Conservation (phyloP, 2,113 vertebrate species). For the Etheostoma spectabile region DNA sequence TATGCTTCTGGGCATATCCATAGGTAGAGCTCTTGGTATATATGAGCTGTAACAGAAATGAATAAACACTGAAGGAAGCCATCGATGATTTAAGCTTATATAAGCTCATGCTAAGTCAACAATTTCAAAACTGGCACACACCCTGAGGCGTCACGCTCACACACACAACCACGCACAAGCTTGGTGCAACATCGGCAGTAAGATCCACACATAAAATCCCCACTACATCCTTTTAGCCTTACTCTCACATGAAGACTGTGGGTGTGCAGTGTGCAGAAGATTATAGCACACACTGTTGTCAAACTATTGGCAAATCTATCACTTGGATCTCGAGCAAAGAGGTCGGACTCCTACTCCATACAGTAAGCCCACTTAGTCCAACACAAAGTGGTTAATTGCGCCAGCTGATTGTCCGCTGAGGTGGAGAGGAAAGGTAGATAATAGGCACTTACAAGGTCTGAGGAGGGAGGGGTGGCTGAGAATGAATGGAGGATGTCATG, state of each 20-base stretch:
- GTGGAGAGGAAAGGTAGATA: slow-evolving; percentile 42
- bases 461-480: slow-evolving; percentile 46
- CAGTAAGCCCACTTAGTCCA: slow-evolving; percentile 49
- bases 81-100: slow-evolving; percentile 28
- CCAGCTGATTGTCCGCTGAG: slow-evolving; percentile 37
- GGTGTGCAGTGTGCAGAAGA: slow-evolving; percentile 5
- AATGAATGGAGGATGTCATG: slow-evolving; percentile 51
- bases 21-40: slow-evolving; percentile 6
- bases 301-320: slow-evolving; percentile 49
- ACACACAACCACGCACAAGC: slow-evolving; percentile 6
- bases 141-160: neutral
- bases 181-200: neutral
- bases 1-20: slow-evolving; percentile 16
- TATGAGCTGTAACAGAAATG: slow-evolving; percentile 33
- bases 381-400: slow-evolving; percentile 59
- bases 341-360: slow-evolving; percentile 11
- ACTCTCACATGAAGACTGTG: slow-evolving; percentile 6
- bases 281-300: slow-evolving; percentile 38
- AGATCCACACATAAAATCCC: neutral
- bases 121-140: slow-evolving; percentile 27
- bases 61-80: slow-evolving; percentile 29
- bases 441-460: slow-evolving; percentile 51
- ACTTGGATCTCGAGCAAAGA: slow-evolving; percentile 33
- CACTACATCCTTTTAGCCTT: neutral
- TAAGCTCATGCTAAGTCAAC: slow-evolving; percentile 46